phyloP scores from a whole-genome alignment of 2,113 vertebrate species.

The Carassius carassius region DNA sequence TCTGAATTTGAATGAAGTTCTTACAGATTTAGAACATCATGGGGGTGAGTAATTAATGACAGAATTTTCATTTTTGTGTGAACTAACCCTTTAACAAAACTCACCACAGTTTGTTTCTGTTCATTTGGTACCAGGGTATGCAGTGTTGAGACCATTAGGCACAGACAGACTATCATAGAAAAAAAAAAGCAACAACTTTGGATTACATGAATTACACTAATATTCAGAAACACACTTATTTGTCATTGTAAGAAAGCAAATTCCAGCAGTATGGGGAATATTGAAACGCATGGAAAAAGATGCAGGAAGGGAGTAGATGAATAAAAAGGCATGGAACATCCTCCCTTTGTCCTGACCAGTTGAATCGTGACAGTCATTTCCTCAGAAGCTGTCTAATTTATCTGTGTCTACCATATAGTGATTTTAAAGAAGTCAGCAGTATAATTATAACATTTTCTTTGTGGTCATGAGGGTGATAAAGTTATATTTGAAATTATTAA shows the following conservation, averaged over 20 bases:
- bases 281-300: constrained; percentile 18
- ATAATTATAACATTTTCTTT: background rate
- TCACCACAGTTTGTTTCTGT: constrained; percentile 38
- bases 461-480: background rate
- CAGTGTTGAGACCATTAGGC: constrained; percentile 15
- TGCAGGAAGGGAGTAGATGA: constrained; percentile 45
- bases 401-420: background rate
- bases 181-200: background rate
- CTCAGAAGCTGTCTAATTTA: constrained; percentile 5
- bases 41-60: no score
- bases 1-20: no score
- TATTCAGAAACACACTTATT: background rate
- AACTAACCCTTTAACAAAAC: background rate
- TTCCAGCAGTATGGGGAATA: background rate
- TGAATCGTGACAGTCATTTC: constrained; percentile 36
- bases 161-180: constrained; percentile 36
- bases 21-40: no score
- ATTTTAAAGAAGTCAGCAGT: background rate
- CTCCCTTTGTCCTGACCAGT: constrained; percentile 62
- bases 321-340: constrained; percentile 54
- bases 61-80: no score
- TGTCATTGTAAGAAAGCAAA: background rate
- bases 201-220: background rate
- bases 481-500: no score
- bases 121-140: constrained; percentile 35